Evolutionary conservation across 2,113 vertebrate genomes (phyloP).

Genomic region (Dermatemys mawii): DNA sequence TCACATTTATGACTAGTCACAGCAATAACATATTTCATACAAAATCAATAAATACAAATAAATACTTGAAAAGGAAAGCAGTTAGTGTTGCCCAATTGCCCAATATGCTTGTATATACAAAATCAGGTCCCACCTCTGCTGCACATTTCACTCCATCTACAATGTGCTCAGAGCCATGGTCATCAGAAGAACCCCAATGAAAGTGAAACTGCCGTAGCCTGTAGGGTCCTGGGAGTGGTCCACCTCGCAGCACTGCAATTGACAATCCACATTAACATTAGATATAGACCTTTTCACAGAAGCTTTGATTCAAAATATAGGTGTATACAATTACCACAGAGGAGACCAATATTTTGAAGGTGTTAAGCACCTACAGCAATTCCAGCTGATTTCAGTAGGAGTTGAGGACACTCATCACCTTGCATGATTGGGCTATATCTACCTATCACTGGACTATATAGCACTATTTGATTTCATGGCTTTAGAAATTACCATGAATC

Average conservation of each 20-base stretch:
- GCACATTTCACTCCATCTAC: slow-evolving; percentile 87
- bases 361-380: not conserved
- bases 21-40: not conserved
- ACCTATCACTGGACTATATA: not conserved
- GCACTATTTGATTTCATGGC: not conserved
- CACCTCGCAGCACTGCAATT: slow-evolving; percentile 86
- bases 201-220: slow-evolving; percentile 95
- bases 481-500: not conserved
- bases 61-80: not conserved
- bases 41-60: not conserved
- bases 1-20: accelerated
- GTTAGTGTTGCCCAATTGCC: not conserved
- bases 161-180: slow-evolving; percentile 91
- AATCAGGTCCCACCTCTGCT: slow-evolving; percentile 84
- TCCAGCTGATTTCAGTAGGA: not conserved
- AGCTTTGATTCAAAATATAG: not conserved
- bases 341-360: accelerated
- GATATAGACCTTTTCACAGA: not conserved
- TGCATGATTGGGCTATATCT: not conserved
- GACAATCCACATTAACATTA: slow-evolving; percentile 31
- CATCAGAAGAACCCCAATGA: slow-evolving; percentile 91
- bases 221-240: slow-evolving; percentile 87
- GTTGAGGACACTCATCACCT: not conserved
- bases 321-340: accelerated
- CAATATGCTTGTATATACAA: accelerated